These are phyloP conservation scores for Oceanodroma leucorhoa DNA, from an alignment of 2,797 vertebrate genomes.

Conservation along the genomic window DNA sequence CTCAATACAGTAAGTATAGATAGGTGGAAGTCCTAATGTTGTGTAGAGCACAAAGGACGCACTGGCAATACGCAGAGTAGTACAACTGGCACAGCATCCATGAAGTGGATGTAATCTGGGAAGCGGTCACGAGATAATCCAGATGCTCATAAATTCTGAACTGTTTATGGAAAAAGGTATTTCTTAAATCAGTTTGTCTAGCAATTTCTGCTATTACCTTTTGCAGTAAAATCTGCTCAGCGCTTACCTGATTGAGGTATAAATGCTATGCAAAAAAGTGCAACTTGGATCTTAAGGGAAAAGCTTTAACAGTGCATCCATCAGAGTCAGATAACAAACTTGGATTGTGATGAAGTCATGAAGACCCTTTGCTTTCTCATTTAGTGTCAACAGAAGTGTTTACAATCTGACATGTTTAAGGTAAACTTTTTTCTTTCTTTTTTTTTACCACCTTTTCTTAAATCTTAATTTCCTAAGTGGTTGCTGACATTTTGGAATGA, in stretches of 20 bases:
- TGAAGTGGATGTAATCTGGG: not conserved
- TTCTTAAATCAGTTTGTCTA: not conserved
- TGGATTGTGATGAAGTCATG: not conserved
- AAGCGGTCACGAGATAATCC: not conserved
- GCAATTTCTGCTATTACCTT: not conserved
- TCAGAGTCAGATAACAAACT: not conserved
- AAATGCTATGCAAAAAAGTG: not conserved
- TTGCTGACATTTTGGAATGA: slow-evolving; percentile 27
- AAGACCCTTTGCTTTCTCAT: not conserved
- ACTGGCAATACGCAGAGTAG: accelerated
- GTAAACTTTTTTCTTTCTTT: not conserved
- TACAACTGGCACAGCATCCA: no score
- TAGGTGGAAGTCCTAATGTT: not conserved
- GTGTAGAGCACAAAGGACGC: not conserved
- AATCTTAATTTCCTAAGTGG: not conserved
- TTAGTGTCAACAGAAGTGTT: not conserved
- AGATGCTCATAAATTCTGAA: not conserved
- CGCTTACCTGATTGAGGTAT: not conserved
- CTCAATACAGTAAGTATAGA: not conserved
- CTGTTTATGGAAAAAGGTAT: not conserved
- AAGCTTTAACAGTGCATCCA: not conserved
- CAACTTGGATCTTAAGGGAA: not conserved
- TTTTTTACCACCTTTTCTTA: not conserved
- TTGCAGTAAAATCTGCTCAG: not conserved
- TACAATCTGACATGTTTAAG: not conserved